A percentile compares a stretch with the other conserved stretches of the same genome.
Evolutionary conservation across 1,140 invertebrate genomes (phyloP).

Genomic region (Trachymyrmex septentrionalis): DNA sequence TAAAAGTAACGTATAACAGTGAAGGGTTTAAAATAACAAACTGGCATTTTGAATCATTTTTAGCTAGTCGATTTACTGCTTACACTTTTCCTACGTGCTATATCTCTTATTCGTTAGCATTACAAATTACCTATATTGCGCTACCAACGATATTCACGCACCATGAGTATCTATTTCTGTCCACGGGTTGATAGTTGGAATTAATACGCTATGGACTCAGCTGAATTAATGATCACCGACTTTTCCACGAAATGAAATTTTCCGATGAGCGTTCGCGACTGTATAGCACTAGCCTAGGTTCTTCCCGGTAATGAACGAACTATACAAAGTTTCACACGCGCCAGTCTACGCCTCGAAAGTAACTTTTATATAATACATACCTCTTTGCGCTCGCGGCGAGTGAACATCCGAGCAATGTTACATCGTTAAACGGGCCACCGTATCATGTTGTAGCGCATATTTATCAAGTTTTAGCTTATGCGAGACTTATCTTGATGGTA

Average conservation of each 20-base stretch:
- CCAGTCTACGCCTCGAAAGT: not conserved
- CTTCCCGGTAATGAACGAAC: conserved; percentile 42
- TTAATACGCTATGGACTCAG: not conserved
- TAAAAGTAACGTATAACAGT: not conserved
- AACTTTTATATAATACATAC: conserved; percentile 24
- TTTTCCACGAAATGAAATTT: conserved; percentile 46
- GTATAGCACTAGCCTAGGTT: not conserved
- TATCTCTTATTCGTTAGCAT: not conserved
- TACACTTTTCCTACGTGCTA: not conserved
- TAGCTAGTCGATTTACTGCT: not conserved
- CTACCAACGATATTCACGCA: not conserved
- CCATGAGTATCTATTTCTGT: conserved; percentile 5
- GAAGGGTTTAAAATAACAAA: not conserved
- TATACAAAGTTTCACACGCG: conserved; percentile 44
- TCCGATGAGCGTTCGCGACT: not conserved
- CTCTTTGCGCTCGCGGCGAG: conserved; percentile 8
- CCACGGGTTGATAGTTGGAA: not conserved
- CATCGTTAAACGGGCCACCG: conserved; percentile 33
- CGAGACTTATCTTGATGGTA: conserved; percentile 18
- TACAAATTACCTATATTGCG: not conserved
- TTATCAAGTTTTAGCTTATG: conserved; percentile 44
- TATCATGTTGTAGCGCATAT: conserved; percentile 29
- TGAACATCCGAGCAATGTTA: conserved; percentile 28
- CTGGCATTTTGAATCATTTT: not conserved
- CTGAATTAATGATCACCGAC: conserved; percentile 47